Base-by-base conservation (phyloP, 2,797 vertebrate species). In the Crocodylus rhombifer region DNA sequence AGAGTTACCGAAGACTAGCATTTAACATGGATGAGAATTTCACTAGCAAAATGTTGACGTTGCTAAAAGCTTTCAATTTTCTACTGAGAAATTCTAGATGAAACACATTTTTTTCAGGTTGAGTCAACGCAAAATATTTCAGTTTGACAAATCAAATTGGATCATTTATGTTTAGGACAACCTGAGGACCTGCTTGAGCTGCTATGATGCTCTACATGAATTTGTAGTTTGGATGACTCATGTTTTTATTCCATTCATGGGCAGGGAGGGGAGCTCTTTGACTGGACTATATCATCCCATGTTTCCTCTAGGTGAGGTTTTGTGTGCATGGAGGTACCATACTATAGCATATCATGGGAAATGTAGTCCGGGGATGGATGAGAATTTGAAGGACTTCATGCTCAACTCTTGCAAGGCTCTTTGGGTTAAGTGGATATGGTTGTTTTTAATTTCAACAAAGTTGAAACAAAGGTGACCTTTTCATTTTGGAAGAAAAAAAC, bases 241-340 rank as follows among this genome's bases (percentile, higher is more conserved):
- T 67, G 65, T 67, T 18, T 20, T 30, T 30, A 9, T 67, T 33
- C 10, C 42, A 51, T 51, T 51, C 42, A 51, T 3, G 42, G 42
- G 42, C 42, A 51, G 42, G 10, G 42, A 51, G 10, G 42, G 42
- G 42, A 51, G 42, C 42, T 11, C 10, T 51, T 51, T 51, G 42
- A 51, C 65, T 67, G 65, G n/a, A 12, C 30, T 67, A 11, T 18
- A 67, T 67, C 13, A 18, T 18, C 30, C 63, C 0, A 0, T 5
- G 14, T 3, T 87, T 14, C 42, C 9, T 51, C 42, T 51, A 51
- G 42, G 42, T 51, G 42, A 25, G 64, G 58, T 56, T n/a, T 8
- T 58, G 1, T 14, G 1, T 1, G 3, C 5, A 5, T 0, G 0
- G 36, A 14, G 56, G 2, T 5, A n/a, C 13, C 0, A 0, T 36